Evolutionary conservation across 1,140 invertebrate genomes (phyloP), one percentile per base, ranked within the genome.

Genomic region (Manduca sexta): DNA sequence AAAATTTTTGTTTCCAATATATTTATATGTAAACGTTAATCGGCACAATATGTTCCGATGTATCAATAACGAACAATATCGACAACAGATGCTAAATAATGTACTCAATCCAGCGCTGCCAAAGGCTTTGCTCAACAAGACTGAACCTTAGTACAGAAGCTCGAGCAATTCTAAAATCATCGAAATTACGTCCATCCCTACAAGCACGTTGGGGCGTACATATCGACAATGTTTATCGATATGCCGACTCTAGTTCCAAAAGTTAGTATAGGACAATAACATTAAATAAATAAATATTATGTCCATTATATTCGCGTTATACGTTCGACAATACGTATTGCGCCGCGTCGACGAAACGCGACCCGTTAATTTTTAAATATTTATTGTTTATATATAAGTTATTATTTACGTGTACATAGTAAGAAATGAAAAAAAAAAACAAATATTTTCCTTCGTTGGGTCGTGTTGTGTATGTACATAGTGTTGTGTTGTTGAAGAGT

Each of bases 351-450:
- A 42, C 30, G 17, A 56, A 50, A 53, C 39, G 65, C 64, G 60
- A 72, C 65, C 68, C 59, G 60, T 56, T 65, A 49, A 42, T 65
- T 66, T 78, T 74, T 72, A 60, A 74, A 67, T 79, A 75, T 80
- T 76, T 79, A 82, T 77, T 71, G 49, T 78, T 79, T 78, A 68
- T 76, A 73, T 78, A 45, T 80, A 83, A 80, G 79, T 77, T 80
- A 75, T 83, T 83, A 78, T 76, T 71, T 64, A 52, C 33, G 18
- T 78, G 76, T 83, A 78, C 53, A 83, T 77, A 80, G 59, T 78
- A 71, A 74, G 72, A 69, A 74, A 56, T 56, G 64, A 57, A 68
- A 56, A 68, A 69, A 65, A 60, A 65, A 54, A 58, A 30, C 47
- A 64, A 64, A 67, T 74, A 75, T 75, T 14, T 43, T 71, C 58